A percentile compares a stretch with the other conserved stretches of the same genome.
Evolutionary conservation across 37 sponge, comb jelly and placozoan species (phyloP).

Genomic region (Halisarca cf. caerulea): DNA sequence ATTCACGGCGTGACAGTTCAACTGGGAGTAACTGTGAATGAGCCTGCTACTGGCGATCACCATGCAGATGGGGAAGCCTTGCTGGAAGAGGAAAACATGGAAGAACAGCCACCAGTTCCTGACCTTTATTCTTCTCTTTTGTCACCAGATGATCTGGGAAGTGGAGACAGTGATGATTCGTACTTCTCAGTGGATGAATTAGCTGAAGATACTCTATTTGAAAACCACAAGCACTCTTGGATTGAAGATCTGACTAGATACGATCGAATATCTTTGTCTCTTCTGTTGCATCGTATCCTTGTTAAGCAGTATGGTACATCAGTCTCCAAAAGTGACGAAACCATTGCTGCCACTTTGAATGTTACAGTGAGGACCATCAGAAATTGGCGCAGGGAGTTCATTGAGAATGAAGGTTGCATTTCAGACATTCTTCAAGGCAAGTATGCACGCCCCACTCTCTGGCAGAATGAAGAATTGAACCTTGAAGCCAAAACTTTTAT

Average conservation of each 20-base stretch:
- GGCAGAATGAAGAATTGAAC: slow-evolving; percentile 22
- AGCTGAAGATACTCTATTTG: too few species aligned
- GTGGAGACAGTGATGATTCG: too few species aligned
- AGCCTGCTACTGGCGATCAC: too few species aligned
- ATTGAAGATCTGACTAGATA: slow-evolving; percentile 3
- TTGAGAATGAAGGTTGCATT: slow-evolving; percentile 3
- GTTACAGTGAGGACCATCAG: slow-evolving; percentile 17
- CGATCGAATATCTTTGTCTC: slow-evolving; percentile 28
- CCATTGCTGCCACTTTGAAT: not conserved
- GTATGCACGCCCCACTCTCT: slow-evolving; percentile 6
- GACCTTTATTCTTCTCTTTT: too few species aligned
- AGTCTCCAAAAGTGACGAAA: not conserved
- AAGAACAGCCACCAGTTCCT: too few species aligned
- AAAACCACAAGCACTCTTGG: too few species aligned
- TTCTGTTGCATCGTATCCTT: not conserved
- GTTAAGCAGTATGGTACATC: not conserved
- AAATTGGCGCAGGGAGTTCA: slow-evolving; percentile 20
- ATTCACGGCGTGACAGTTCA: too few species aligned
- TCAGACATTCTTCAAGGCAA: slow-evolving; percentile 48
- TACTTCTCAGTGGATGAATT: too few species aligned
- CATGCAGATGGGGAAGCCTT: too few species aligned
- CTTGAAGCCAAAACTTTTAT: slow-evolving; percentile 33
- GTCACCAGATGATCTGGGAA: too few species aligned
- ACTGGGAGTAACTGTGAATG: too few species aligned
- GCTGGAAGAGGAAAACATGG: too few species aligned